Evolutionary conservation across 2,797 vertebrate genomes (phyloP).

Genomic region (Crypturellus tataupa): DNA sequence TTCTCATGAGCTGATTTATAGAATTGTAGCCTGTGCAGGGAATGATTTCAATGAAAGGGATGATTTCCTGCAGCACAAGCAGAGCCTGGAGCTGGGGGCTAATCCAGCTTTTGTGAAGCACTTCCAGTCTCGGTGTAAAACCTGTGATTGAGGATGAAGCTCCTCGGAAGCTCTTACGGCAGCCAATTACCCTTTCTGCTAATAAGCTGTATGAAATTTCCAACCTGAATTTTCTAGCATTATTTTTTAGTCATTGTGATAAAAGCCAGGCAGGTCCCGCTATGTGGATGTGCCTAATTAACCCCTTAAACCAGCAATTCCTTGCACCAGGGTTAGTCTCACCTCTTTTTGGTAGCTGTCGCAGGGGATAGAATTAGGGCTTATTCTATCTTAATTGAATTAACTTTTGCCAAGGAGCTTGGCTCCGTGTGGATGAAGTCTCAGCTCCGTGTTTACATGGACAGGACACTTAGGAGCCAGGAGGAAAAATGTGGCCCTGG

Average conservation of each 20-base stretch:
- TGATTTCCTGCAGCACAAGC: neutral
- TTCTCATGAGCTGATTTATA: neutral
- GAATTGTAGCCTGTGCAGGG: neutral
- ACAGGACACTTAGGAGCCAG: rapidly evolving
- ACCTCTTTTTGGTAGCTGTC: neutral
- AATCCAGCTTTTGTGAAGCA: neutral
- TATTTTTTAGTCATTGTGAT: neutral
- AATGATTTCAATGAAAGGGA: neutral
- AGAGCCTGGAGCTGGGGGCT: neutral
- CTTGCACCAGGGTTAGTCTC: neutral
- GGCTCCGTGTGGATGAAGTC: rapidly evolving
- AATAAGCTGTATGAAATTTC: neutral
- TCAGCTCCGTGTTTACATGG: neutral
- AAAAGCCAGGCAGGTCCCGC: neutral
- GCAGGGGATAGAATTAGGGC: neutral
- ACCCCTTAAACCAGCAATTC: neutral
- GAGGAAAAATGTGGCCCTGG: neutral
- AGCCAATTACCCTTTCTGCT: neutral
- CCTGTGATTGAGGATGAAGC: neutral
- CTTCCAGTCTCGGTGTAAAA: neutral
- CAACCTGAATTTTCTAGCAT: neutral
- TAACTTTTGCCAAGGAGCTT: neutral
- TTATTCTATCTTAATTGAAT: neutral
- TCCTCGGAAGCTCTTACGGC: neutral
- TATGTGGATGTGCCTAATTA: neutral